Evolutionary conservation across 2,888 invertebrate genomes (phyloP), one percentile per base, ranked within the genome.

Genomic region (Habrosyne pyritoides): DNA sequence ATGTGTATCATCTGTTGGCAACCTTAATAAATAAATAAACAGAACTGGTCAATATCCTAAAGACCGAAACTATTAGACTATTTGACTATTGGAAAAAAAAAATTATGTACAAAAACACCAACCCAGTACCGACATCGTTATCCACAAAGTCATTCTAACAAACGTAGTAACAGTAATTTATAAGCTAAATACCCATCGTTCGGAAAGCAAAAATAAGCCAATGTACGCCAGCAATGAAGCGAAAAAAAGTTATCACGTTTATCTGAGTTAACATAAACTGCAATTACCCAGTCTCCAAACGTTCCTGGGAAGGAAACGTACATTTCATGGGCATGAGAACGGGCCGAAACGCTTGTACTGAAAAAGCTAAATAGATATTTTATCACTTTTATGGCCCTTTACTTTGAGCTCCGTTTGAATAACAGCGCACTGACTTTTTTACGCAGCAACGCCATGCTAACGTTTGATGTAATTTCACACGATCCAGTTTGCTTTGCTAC

Each of bases 291-390:
- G 79, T 79, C 81, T 74, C 82, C 78, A 81, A 88, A 83, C 84
- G 86, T 84, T 83, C 73, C 71, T 62, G 67, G 84, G 83, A 83
- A 86, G 86, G 84, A 89, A 87, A 77, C 76, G 76, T 77, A 83
- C 81, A 73, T 77, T 82, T 74, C 77, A 69, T 70, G 61, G 61
- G 69, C 73, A 74, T 57, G 69, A 74, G 75, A 73, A 73, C 71
- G 68, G 75, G 74, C 67, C 67, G 75, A 82, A 84, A 81, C 71
- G 72, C 75, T 73, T 74, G 73, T 64, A 67, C 64, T 79, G 79
- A 81, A 86, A 86, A 83, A 84, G 84, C 85, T 87, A 87, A 90
- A 89, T 88, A 89, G 88, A 89, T 89, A 89, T 90, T 90, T 88
- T 90, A 89, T 90, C 89, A 88, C 87, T 87, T 90, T 90, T 89